phyloP scores from a whole-genome alignment of 2,797 vertebrate species.

The Liasis olivaceus region DNA sequence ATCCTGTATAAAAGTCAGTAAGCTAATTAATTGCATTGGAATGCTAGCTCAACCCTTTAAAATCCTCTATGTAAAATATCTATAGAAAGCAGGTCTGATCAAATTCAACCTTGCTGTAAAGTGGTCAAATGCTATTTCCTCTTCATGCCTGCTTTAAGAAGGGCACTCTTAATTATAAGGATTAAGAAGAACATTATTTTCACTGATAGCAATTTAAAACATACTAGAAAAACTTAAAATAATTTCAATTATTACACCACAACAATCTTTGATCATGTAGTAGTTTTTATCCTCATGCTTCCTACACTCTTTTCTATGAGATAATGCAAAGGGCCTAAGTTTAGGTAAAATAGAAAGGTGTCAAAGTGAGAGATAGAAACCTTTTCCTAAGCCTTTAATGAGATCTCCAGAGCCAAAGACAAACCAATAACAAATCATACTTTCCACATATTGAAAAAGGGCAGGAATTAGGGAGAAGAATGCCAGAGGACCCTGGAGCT shows the following conservation, averaged over 20 bases:
- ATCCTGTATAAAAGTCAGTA: slow-evolving; percentile 36
- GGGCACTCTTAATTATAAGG: not conserved
- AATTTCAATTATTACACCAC: slow-evolving; percentile 31
- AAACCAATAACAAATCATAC: slow-evolving; percentile 75
- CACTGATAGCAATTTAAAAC: not conserved
- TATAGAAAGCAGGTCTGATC: not conserved
- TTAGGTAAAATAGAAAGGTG: slow-evolving; percentile 66
- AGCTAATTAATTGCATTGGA: not conserved
- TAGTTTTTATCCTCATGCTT: slow-evolving; percentile 45
- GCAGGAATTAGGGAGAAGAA: slow-evolving; percentile 12
- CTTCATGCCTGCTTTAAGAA: not conserved
- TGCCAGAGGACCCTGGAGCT: slow-evolving; percentile 60
- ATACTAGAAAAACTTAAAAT: slow-evolving; percentile 29
- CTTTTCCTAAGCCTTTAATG: slow-evolving; percentile 73
- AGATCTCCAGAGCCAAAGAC: slow-evolving; percentile 78
- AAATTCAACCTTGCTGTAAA: not conserved
- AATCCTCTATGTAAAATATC: not conserved
- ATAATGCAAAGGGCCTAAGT: slow-evolving; percentile 69
- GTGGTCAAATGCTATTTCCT: not conserved
- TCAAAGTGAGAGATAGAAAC: slow-evolving; percentile 67
- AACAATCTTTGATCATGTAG: slow-evolving; percentile 51
- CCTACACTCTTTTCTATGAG: slow-evolving; percentile 49
- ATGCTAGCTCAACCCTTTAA: not conserved
- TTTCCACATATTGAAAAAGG: slow-evolving; percentile 55
- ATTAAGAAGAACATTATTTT: not conserved